A percentile compares a stretch with the other conserved stretches of the same genome.
These are phyloP conservation scores for Adela reaumurella DNA, from an alignment of 2,888 invertebrate species.

Conservation along the genomic window DNA sequence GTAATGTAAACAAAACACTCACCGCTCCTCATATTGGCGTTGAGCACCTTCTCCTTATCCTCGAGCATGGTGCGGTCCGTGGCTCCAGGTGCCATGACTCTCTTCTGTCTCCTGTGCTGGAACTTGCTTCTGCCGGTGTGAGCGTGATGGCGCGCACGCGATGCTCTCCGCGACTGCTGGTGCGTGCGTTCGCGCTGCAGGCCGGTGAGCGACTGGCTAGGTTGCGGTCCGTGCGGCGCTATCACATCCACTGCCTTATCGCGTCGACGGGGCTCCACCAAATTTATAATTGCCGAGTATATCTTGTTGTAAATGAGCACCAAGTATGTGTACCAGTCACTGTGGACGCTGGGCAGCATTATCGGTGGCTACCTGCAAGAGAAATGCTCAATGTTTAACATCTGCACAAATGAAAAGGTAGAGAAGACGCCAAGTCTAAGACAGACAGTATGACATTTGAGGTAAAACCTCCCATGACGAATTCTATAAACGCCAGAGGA, in stretches of 20 bases:
- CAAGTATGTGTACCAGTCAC: conserved; percentile 40
- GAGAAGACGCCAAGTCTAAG: too few relatives aligned
- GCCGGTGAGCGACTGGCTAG: conserved; percentile 40
- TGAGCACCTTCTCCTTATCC: conserved; percentile 47
- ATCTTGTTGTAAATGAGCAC: conserved; percentile 45
- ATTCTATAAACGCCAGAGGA: too few relatives aligned
- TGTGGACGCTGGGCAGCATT: conserved; percentile 41
- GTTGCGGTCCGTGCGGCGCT: conserved; percentile 8
- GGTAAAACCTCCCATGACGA: too few relatives aligned
- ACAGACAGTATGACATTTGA: too few relatives aligned
- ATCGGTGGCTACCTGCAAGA: conserved; percentile 48
- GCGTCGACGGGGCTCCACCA: conserved; percentile 42
- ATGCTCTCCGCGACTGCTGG: conserved; percentile 25
- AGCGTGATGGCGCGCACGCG: conserved; percentile 21
- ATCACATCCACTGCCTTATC: conserved; percentile 50
- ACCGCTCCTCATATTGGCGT: conserved; percentile 13
- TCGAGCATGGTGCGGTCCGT: conserved; percentile 53
- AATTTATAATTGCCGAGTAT: conserved; percentile 42
- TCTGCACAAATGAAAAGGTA: too few relatives aligned
- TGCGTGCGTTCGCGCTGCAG: conserved; percentile 49
- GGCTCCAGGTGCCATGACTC: conserved; percentile 57
- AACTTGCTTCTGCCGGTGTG: conserved; percentile 35
- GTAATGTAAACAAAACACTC: too few relatives aligned
- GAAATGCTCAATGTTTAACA: too few relatives aligned
- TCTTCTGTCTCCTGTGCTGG: conserved; percentile 43